phyloP scores from a whole-genome alignment of 2,888 invertebrate species.

The Nephrotoma appendiculata region DNA sequence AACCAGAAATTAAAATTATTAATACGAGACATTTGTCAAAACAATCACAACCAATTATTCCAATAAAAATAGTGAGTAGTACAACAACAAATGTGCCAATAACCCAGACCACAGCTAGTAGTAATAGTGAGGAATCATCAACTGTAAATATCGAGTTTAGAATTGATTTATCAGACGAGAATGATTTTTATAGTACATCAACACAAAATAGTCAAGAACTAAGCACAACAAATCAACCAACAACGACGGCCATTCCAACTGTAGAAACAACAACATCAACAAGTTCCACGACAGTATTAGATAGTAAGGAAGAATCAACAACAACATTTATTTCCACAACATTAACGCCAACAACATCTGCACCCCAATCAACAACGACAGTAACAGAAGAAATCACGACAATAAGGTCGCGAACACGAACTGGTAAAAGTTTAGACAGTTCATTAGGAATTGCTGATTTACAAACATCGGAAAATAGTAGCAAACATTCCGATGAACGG shows the following conservation, averaged over 20 bases:
- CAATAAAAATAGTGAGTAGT: constrained; percentile 25
- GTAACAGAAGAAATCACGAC: constrained; percentile 17
- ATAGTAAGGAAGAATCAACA: background rate
- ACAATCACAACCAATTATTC: constrained; percentile 9
- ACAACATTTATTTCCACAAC: constrained; percentile 10
- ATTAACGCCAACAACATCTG: constrained; percentile 3
- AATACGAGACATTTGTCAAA: constrained; percentile 18
- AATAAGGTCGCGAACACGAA: constrained; percentile 17
- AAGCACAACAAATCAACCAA: constrained; percentile 18
- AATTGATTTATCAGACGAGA: background rate
- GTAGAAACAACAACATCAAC: background rate
- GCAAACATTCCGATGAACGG: constrained; percentile 51
- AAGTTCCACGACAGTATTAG: background rate
- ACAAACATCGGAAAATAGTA: constrained; percentile 50
- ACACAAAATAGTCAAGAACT: background rate
- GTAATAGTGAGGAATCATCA: constrained; percentile 9
- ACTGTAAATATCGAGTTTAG: background rate
- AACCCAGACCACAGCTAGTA: constrained; percentile 18
- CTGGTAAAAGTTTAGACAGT: constrained; percentile 13
- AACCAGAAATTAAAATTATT: constrained; percentile 16
- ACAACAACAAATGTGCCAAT: constrained; percentile 24
- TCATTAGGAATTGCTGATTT: constrained; percentile 43
- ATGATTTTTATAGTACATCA: background rate
- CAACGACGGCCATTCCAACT: constrained; percentile 15
- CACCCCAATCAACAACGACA: constrained; percentile 7